A percentile compares a stretch with the other conserved stretches of the same genome.
Conservation (phyloP, 2,888 invertebrate genomes). For the Tipula confusa region DNA sequence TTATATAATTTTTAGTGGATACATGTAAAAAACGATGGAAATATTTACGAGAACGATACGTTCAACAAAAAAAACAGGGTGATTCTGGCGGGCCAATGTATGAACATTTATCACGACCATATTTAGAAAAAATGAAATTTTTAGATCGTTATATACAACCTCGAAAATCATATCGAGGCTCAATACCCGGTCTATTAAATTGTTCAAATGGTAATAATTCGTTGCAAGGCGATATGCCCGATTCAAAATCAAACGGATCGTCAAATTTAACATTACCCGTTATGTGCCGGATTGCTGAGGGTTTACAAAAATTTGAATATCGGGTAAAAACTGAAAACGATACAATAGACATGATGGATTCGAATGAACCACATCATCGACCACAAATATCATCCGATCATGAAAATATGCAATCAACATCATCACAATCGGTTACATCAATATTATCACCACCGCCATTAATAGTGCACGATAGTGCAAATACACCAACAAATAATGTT, state of each 20-base stretch:
- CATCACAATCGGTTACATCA: conserved; percentile 32
- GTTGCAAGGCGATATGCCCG: conserved; percentile 46
- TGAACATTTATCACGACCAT: conserved; percentile 49
- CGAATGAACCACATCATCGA: conserved; percentile 37
- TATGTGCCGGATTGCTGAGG: background rate
- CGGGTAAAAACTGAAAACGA: background rate
- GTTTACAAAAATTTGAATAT: background rate
- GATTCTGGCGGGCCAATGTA: conserved; percentile 46
- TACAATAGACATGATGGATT: conserved; percentile 31
- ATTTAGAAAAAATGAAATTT: conserved; percentile 51
- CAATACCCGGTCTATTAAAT: conserved; percentile 21
- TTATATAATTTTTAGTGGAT: conserved; percentile 43
- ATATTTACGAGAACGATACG: conserved; percentile 48
- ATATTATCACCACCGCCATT: conserved; percentile 32
- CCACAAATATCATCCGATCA: conserved; percentile 40
- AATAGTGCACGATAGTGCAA: conserved; percentile 27
- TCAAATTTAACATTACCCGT: conserved; percentile 28
- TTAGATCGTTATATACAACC: conserved; percentile 49
- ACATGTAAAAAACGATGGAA: conserved; percentile 51
- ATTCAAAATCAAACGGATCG: conserved; percentile 48
- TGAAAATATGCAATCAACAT: background rate
- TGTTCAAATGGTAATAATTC: conserved; percentile 40
- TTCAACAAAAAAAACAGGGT: conserved; percentile 49
- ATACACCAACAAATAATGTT: conserved; percentile 29
- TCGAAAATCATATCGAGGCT: conserved; percentile 44